Base-by-base conservation (phyloP, 35 echinoderm and acorn worm species). In the Lytechinus variegatus region DNA sequence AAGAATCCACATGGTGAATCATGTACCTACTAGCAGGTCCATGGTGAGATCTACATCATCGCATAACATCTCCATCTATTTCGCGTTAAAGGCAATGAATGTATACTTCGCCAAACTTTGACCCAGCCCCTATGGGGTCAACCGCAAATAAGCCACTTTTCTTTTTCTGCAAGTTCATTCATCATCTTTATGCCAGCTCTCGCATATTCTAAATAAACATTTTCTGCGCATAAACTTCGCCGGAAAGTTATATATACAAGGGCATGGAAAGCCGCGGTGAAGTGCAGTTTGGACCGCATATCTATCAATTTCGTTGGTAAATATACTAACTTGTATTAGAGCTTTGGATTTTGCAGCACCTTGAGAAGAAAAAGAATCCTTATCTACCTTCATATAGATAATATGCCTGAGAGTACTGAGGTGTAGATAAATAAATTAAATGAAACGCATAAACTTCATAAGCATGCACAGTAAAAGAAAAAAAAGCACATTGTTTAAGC, bases 121-220 rank as follows among this genome's bases (percentile, higher is more conserved):
- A 90, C 88, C 88, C 88, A 10, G 52, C 28, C 88, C 88, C 24
- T 90, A 7, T 14, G n/a, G 88, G 88, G 52, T 90, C 52, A 90
- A 90, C 29, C 88, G 24, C 88, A 44, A 54, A 90, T 54, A 54
- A 90, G 52, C 88, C 88, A 54, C 52, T 90, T 90, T 90, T 54
- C 52, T 21, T 54, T 90, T 90, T 44, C 52, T 28, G 52, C 24
- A 44, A 90, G 28, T 90, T 90, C 88, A 90, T 90, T 90, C 88
- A 90, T 90, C 88, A 54, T 90, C 29, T 44, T 90, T 90, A 52
- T 54, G 33, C 28, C 52, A 90, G 52, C 29, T 21, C 88, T 52
- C 28, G 52, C 14, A 90, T 90, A 79, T 90, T 90, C 27, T 54
- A 90, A 90, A 90, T 90, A 90, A 90, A 90, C 88, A 54, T 90